Conservation (phyloP, 2,113 vertebrate species). For the Aplodontia rufa region DNA sequence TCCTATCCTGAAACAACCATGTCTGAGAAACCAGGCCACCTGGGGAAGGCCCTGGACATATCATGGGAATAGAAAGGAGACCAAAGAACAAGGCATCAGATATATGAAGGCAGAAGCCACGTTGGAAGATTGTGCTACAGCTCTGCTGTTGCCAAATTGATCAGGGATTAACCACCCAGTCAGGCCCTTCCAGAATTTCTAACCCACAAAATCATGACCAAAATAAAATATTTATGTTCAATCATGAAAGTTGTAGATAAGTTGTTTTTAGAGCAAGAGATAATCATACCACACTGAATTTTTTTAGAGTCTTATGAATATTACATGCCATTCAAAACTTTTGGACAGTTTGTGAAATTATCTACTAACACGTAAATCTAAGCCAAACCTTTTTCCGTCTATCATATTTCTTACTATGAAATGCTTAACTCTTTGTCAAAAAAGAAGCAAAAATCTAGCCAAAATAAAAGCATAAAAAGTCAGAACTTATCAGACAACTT, state of each 20-base stretch:
- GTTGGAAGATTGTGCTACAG: background rate
- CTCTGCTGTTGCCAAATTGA: background rate
- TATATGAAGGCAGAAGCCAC: background rate
- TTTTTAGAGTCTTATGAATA: background rate
- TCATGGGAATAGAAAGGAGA: background rate
- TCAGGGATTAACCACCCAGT: background rate
- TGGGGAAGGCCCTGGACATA: background rate
- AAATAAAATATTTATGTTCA: background rate
- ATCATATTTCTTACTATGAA: background rate
- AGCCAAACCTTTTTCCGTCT: background rate
- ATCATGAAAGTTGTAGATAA: background rate
- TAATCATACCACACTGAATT: background rate
- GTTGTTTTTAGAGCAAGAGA: background rate
- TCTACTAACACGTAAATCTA: background rate
- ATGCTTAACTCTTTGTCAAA: background rate
- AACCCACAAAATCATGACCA: background rate
- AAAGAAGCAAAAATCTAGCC: background rate
- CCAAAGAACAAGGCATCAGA: background rate
- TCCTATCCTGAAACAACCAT: background rate
- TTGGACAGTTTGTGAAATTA: slow-evolving; percentile 2
- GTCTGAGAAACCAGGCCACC: background rate
- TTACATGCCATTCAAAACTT: background rate
- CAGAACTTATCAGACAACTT: background rate
- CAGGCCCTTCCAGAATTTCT: background rate
- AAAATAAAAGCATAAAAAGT: slow-evolving; percentile 5